A percentile compares a stretch with the other conserved stretches of the same genome.
Evolutionary conservation across 2,888 invertebrate species (phyloP).

Genomic region (Exocentrus adspersus): DNA sequence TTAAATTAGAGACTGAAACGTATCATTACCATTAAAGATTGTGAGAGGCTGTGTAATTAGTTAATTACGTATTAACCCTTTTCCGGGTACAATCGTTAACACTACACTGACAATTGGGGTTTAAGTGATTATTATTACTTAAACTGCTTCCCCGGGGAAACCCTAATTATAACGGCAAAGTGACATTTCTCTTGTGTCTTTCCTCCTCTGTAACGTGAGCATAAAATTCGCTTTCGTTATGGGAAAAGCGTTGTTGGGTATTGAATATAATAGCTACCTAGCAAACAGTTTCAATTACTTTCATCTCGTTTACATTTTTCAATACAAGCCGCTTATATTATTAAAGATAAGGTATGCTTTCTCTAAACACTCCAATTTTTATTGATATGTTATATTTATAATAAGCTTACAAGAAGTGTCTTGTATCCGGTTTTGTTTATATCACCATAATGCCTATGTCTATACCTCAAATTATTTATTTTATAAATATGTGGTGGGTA

Average conservation of each 20-base stretch:
- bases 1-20: not conserved
- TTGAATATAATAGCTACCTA: not conserved
- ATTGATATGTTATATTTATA: no score
- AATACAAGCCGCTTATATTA: no score
- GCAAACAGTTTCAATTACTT: no score
- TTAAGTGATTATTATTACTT: constrained; percentile 26
- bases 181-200: constrained; percentile 17
- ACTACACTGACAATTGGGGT: constrained; percentile 28
- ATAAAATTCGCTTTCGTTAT: constrained; percentile 17
- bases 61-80: constrained; percentile 24
- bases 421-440: no score
- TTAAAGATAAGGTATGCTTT: no score
- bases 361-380: no score
- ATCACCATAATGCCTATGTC: no score
- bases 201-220: constrained; percentile 3
- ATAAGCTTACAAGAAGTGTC: no score
- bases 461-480: no score
- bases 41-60: constrained; percentile 18
- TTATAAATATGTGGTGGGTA: no score
- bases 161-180: constrained; percentile 27
- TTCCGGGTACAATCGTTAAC: constrained; percentile 26
- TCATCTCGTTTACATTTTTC: no score
- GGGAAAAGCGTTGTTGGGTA: not conserved
- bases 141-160: constrained; percentile 26
- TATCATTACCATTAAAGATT: not conserved